Evolutionary conservation across 2,888 invertebrate genomes (phyloP).

Genomic region (Phrixothrix hirtus): DNA sequence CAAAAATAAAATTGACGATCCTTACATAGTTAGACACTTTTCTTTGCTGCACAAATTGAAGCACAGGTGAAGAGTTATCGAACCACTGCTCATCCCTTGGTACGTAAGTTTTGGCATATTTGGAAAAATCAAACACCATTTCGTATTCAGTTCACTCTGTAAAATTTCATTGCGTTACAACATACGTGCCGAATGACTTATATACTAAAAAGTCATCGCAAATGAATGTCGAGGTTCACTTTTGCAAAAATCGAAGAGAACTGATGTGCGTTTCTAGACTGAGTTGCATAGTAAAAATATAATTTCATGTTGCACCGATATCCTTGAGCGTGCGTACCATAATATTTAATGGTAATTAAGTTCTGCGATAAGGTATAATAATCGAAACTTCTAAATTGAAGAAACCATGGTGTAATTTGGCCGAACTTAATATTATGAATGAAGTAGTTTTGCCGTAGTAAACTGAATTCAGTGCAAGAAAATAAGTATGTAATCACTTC

Average conservation of each 20-base stretch:
- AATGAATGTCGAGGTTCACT: conserved; percentile 6
- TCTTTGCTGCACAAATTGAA: conserved; percentile 12
- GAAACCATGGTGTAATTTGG: too few species aligned
- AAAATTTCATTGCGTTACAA: conserved; percentile 11
- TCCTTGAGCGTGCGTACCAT: conserved; percentile 22
- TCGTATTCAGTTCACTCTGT: conserved; percentile 18
- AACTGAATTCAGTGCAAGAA: background rate
- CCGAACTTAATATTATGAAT: too few species aligned
- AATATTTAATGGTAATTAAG: conserved; percentile 25
- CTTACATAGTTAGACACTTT: conserved; percentile 26
- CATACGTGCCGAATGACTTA: background rate
- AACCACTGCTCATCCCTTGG: conserved; percentile 7
- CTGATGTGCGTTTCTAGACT: conserved; percentile 12
- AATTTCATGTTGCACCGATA: conserved; percentile 26
- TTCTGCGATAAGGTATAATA: conserved; percentile 19
- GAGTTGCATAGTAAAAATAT: conserved; percentile 22
- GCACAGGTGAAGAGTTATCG: conserved; percentile 7
- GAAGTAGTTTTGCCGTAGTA: background rate
- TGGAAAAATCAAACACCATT: conserved; percentile 30
- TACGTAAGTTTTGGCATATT: conserved; percentile 24
- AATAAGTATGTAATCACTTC: too few species aligned
- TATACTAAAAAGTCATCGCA: conserved; percentile 5
- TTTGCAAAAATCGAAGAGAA: conserved; percentile 9
- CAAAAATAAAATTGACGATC: background rate
- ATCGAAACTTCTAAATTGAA: conserved; percentile 8